phyloP scores from a whole-genome alignment of 2,113 vertebrate species.

The Actenoides lindsayi region DNA sequence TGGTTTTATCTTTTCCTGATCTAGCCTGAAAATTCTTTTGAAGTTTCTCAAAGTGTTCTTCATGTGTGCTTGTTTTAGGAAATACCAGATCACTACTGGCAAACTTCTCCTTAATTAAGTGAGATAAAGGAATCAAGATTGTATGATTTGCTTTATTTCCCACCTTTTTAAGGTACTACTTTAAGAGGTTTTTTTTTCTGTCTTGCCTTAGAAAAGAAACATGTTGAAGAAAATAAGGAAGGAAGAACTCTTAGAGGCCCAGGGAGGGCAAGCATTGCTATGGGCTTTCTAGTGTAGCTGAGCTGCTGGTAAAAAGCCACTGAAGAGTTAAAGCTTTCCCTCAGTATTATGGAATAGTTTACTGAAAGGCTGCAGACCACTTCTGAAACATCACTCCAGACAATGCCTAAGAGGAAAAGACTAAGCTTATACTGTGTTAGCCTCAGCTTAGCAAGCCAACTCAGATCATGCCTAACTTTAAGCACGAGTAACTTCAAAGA shows the following conservation, averaged over 20 bases:
- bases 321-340: neutral
- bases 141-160: neutral
- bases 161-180: conserved; percentile 9
- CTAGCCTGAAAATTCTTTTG: conserved; percentile 59
- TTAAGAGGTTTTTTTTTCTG: neutral
- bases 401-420: neutral
- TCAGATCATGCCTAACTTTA: neutral
- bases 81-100: conserved; percentile 29
- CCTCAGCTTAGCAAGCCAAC: neutral
- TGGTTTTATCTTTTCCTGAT: conserved; percentile 69
- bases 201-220: neutral
- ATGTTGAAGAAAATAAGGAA: neutral
- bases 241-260: neutral
- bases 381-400: neutral
- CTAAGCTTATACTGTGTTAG: neutral
- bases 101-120: conserved; percentile 49
- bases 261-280: neutral
- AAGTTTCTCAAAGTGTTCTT: conserved; percentile 56
- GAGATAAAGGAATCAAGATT: conserved; percentile 26
- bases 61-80: conserved; percentile 26
- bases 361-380: neutral
- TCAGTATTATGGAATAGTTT: neutral
- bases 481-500: neutral
- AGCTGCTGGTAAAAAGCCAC: neutral
- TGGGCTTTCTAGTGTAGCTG: neutral